phyloP scores from a whole-genome alignment of 2,797 vertebrate genomes.

The Chelonia mydas region DNA sequence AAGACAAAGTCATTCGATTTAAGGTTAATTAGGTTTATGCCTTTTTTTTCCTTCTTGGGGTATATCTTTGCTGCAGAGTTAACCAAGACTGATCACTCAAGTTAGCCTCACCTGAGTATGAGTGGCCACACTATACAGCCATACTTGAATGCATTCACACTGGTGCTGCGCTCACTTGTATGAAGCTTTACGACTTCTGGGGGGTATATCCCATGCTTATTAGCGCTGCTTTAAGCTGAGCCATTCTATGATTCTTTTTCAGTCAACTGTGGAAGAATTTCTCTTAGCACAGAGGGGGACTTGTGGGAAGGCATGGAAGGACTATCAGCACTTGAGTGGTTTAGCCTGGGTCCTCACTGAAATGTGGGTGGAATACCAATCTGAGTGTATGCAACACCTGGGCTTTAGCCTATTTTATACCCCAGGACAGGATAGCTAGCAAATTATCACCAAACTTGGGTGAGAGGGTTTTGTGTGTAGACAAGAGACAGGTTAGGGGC shows the following conservation, averaged over 20 bases:
- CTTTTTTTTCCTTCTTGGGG: background rate
- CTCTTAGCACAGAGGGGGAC: background rate
- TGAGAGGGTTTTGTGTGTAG: background rate
- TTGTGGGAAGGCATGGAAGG: background rate
- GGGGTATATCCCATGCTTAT: background rate
- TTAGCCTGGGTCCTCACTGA: background rate
- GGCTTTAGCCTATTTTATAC: background rate
- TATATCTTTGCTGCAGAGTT: fast-evolving
- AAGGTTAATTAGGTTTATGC: background rate
- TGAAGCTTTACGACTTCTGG: background rate
- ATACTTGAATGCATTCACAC: background rate
- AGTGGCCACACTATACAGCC: background rate
- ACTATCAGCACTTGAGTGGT: too few relatives aligned
- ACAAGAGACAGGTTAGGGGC: background rate
- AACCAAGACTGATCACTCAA: background rate
- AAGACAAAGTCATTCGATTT: background rate
- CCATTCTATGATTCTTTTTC: background rate
- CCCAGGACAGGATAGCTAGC: background rate
- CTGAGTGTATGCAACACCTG: background rate
- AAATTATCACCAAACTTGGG: background rate
- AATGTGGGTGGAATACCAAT: background rate
- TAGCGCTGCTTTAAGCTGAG: background rate
- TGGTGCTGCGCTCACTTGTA: background rate
- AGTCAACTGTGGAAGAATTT: background rate
- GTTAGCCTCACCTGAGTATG: background rate